Conservation (phyloP, 2,888 invertebrate genomes). For the Orthonychiurus folsomi region DNA sequence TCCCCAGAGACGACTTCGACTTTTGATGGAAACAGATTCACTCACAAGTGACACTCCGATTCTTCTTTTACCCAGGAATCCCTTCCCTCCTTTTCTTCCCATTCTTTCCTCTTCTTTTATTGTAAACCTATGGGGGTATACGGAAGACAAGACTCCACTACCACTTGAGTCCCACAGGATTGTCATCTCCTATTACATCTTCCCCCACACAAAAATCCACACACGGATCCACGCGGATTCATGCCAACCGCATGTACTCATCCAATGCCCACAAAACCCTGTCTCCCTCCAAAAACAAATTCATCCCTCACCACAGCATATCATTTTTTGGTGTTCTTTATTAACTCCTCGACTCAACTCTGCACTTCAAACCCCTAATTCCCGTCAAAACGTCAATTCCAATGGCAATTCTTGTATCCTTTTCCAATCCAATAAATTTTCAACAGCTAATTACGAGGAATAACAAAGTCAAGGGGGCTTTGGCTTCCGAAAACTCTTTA, state of each 20-base stretch:
- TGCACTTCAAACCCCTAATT: neutral
- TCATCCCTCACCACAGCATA: neutral
- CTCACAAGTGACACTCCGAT: conserved; percentile 37
- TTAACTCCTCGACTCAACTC: neutral
- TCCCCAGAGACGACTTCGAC: conserved; percentile 36
- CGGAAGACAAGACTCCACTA: too few species aligned
- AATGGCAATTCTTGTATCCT: neutral
- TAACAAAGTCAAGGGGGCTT: too few species aligned
- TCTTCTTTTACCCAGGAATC: conserved; percentile 27
- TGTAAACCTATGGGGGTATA: neutral
- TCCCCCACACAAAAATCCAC: conserved; percentile 3
- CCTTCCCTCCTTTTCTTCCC: conserved; percentile 16
- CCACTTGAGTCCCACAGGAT: conserved; percentile 21
- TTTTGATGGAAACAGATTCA: conserved; percentile 40
- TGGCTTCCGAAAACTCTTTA: too few species aligned
- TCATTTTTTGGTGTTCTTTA: too few species aligned
- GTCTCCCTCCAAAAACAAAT: neutral
- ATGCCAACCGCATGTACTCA: neutral
- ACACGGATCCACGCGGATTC: neutral
- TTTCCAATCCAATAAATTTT: neutral
- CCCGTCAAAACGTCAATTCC: neutral
- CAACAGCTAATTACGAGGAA: neutral
- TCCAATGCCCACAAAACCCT: neutral
- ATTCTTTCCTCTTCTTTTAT: conserved; percentile 9
- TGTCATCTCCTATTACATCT: conserved; percentile 31